Conservation (phyloP, 2,888 invertebrate species). For the Fabriciana adippe region DNA sequence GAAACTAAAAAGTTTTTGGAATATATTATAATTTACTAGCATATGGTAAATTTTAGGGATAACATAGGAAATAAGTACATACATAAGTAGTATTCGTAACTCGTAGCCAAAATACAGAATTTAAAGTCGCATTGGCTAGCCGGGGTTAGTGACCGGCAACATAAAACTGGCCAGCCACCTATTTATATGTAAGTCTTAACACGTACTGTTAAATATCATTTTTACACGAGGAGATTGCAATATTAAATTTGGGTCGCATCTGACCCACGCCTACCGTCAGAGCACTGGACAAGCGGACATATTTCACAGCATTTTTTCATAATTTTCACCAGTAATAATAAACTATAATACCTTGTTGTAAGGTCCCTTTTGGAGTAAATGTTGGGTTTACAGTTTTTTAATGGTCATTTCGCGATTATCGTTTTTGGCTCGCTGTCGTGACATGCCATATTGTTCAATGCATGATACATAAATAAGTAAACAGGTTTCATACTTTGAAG, state of each 20-base stretch:
- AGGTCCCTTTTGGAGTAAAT: constrained; percentile 51
- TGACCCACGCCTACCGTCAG: constrained; percentile 77
- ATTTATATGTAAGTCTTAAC: constrained; percentile 50
- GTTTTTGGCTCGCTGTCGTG: constrained; percentile 73
- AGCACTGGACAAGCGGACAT: constrained; percentile 72
- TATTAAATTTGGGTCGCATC: constrained; percentile 59
- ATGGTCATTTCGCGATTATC: constrained; percentile 61
- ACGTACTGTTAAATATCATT: constrained; percentile 54
- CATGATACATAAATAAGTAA: constrained; percentile 74
- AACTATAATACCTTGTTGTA: constrained; percentile 54
- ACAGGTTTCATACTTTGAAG: constrained; percentile 65
- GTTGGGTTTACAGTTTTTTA: constrained; percentile 43
- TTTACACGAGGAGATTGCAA: constrained; percentile 53
- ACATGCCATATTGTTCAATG: constrained; percentile 78
- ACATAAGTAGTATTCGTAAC: constrained; percentile 10
- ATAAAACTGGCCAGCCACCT: constrained; percentile 18
- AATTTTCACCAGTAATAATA: constrained; percentile 46
- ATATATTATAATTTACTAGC: not conserved
- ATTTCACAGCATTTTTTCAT: constrained; percentile 68
- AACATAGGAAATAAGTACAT: not conserved
- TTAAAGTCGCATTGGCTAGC: constrained; percentile 57
- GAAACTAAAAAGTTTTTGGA: not conserved
- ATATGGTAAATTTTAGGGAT: not conserved
- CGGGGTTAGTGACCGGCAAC: constrained; percentile 59
- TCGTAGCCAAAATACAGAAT: constrained; percentile 43